These are phyloP conservation scores for Diglossa brunneiventris DNA, from an alignment of 2,113 vertebrate species.

Conservation along the genomic window DNA sequence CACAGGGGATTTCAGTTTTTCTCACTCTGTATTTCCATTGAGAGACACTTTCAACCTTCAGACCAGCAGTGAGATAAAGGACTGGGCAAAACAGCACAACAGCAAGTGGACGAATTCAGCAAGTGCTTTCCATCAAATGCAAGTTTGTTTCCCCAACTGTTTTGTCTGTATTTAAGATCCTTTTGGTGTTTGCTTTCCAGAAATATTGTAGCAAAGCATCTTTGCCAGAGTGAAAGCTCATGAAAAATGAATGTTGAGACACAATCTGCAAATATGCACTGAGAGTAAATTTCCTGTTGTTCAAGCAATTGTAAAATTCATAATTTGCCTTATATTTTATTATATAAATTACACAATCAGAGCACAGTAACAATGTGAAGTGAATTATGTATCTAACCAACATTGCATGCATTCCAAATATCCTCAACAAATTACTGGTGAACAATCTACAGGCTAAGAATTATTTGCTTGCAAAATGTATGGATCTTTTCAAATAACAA, in stretches of 20 bases:
- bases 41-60: background rate
- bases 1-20: background rate
- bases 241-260: constrained; percentile 63
- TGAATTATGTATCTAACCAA: constrained; percentile 56
- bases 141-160: background rate
- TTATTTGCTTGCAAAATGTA: constrained; percentile 37
- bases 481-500: constrained; percentile 52
- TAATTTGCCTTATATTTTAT: constrained; percentile 53
- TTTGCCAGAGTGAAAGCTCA: constrained; percentile 28
- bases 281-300: constrained; percentile 57
- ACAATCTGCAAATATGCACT: constrained; percentile 61
- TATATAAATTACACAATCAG: constrained; percentile 61
- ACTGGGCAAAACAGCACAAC: background rate
- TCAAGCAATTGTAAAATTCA: constrained; percentile 64
- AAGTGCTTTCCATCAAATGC: background rate
- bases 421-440: constrained; percentile 36
- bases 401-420: constrained; percentile 42
- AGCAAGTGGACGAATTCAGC: background rate
- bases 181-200: constrained; percentile 33
- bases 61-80: background rate
- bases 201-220: constrained; percentile 26
- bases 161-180: constrained; percentile 16
- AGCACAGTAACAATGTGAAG: constrained; percentile 40
- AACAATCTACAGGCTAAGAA: constrained; percentile 10
- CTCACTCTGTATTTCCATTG: background rate